Base-by-base conservation (phyloP, 2,888 invertebrate species). In the Operophtera brumata region DNA sequence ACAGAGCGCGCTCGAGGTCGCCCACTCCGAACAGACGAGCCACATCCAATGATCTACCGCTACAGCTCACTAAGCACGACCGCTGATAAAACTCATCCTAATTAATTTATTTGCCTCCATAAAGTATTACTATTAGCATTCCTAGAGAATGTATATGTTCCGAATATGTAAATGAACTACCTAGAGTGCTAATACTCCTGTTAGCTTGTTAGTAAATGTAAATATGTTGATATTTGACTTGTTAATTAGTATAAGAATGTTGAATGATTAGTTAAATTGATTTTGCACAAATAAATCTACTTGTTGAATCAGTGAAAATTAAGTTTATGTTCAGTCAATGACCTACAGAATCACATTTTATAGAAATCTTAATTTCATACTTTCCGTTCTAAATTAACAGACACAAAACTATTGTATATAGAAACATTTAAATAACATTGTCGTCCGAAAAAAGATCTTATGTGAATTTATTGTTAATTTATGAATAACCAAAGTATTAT, bases 51-150 rank as follows among this genome's bases (percentile, higher is more conserved):
- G 92, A 92, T 75, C 91, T 94, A 70, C 94, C 94, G 12, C 80
- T 94, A 60, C 94, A 94, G 76, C 89, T 94, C 56, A 94, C 94
- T 40, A 94, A 94, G 80, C 94, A 94, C 78, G 94, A 94, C 81
- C 93, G 94, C 78, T 92, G 82, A 84, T 76, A 37, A 14, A 34
- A 32, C 36, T 39, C 34, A 34, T 10, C 1, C 30, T 69, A 70
- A 64, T 67, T 68, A 69, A 77, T 76, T 77, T 75, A 72, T 72
- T 66, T 77, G 71, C 75, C 75, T 70, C 69, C 70, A 72, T 77
- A 73, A 80, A 79, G 75, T 78, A 81, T 80, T 79, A 78, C 64
- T 69, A 71, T 71, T 70, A 77, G 76, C 73, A 79, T 81, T 80
- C 76, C 76, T 82, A 77, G 75, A 71, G 71, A 79, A 78, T 77